Percentiles rank a stretch among this genome's conserved stretches.
These are phyloP conservation scores for Noctua fimbriata DNA, from an alignment of 2,888 invertebrate genomes.

Conservation along the genomic window DNA sequence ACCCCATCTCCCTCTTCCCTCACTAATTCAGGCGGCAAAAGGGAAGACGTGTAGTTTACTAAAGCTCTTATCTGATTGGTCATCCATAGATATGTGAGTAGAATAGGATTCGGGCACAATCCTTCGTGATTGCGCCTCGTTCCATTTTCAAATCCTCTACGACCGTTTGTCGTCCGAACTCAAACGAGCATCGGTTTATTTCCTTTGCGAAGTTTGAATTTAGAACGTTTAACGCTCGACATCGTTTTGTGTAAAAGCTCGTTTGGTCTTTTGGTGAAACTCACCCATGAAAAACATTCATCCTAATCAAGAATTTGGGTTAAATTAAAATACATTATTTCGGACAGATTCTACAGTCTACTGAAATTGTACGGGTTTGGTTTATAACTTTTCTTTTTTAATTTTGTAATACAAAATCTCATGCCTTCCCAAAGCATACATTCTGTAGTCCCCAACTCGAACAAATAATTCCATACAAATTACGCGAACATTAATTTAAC, in stretches of 20 bases:
- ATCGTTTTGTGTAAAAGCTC: background rate
- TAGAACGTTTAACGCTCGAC: constrained; percentile 15
- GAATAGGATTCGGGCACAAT: constrained; percentile 79
- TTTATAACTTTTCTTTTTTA: background rate
- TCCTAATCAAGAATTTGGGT: background rate
- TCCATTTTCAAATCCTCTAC: constrained; percentile 78
- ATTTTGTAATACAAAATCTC: background rate
- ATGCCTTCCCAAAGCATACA: background rate
- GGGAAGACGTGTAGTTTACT: constrained; percentile 53
- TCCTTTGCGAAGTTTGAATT: constrained; percentile 59
- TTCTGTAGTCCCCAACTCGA: background rate
- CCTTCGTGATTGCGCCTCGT: constrained; percentile 81
- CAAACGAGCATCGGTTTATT: constrained; percentile 66
- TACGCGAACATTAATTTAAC: constrained; percentile 69
- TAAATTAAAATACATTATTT: background rate
- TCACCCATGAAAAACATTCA: background rate
- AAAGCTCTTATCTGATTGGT: constrained; percentile 69
- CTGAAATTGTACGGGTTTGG: background rate
- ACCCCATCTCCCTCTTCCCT: constrained; percentile 58
- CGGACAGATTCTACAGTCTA: background rate
- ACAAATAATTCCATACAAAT: constrained; percentile 51
- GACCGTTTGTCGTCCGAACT: constrained; percentile 69
- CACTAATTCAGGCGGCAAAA: constrained; percentile 55
- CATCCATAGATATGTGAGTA: constrained; percentile 76
- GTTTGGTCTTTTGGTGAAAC: background rate